Base-by-base conservation (phyloP, 2,888 invertebrate genomes). In the Dysmachus trigonus region DNA sequence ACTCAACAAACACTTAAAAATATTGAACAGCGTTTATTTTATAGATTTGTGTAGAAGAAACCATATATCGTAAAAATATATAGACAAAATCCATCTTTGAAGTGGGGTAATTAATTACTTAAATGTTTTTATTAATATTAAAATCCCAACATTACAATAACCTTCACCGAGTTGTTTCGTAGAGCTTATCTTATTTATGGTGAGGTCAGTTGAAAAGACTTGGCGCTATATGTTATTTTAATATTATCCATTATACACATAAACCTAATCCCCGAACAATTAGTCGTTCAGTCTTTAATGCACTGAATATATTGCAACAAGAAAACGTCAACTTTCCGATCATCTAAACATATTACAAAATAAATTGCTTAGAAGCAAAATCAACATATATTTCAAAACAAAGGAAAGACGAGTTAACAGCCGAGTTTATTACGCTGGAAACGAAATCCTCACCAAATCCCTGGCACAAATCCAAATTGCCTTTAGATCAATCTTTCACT, bases 401-500 rank as follows among this genome's bases (percentile, higher is more conserved):
- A 81, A 53, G 35, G 33, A 62, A 62, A 51, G 15, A 53, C 33
- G 18, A 62, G 33, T 81, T 33, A 81, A 77, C 77, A 22, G 62
- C 47, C 18, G 47, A 27, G 22, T 77, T 77, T 77, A 77, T 27
- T 41, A 35, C 15, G 41, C 15, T 41, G 27, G 47, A 77, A 30
- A 77, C 30, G 27, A 47, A 77, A 77, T 47, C 22, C 27, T 77
- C 77, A 31, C 47, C 41, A 47, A 47, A 47, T 22, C 81, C 62
- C 22, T 81, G 81, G 81, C 81, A 31, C 3, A 10, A 33, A 62
- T 31, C 81, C 81, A 81, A 81, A 81, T 81, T 62, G 81, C 53
- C 22, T 81, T 62, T 53, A 33, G 81, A 81, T 81, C 81, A 81
- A 81, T 81, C 62, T 53, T 53, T 62, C 18, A 33, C 81, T 81